Percentiles rank a stretch among this genome's conserved stretches.
These are phyloP conservation scores for Spea hammondii DNA, from an alignment of 2,797 vertebrate genomes.

Conservation along the genomic window DNA sequence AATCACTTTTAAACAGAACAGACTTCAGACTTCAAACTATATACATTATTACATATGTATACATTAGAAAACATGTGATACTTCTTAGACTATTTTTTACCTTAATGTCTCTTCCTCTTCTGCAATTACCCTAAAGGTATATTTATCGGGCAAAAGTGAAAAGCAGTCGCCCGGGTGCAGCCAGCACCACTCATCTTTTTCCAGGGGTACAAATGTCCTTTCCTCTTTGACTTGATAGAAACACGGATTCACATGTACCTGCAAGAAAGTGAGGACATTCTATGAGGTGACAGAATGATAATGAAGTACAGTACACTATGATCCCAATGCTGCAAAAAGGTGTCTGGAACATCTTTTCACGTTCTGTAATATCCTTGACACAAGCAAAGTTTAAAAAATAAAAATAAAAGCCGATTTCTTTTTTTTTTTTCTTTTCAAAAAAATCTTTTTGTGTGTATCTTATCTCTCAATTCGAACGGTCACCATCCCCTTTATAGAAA, in stretches of 20 bases:
- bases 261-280: slow-evolving; percentile 23
- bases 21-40: no score
- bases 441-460: no score
- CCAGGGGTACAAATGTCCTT: slow-evolving; percentile 66
- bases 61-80: no score
- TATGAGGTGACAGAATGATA: neutral
- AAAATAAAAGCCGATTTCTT: no score
- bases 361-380: no score
- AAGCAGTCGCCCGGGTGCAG: slow-evolving; percentile 73
- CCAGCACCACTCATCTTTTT: slow-evolving; percentile 68
- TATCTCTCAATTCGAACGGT: no score
- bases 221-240: slow-evolving; percentile 69
- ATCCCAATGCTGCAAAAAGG: neutral
- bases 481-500: no score
- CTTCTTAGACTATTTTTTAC: slow-evolving; percentile 50
- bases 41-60: no score
- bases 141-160: slow-evolving; percentile 77
- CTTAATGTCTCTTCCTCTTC: slow-evolving; percentile 58
- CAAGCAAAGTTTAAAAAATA: no score
- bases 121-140: slow-evolving; percentile 69
- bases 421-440: no score
- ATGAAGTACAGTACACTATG: neutral
- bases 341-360: neutral
- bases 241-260: slow-evolving; percentile 83
- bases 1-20: no score